Percentiles rank a stretch among this genome's conserved stretches.
Evolutionary conservation across 2,888 invertebrate species (phyloP).

Genomic region (Eutolmus rufibarbis): DNA sequence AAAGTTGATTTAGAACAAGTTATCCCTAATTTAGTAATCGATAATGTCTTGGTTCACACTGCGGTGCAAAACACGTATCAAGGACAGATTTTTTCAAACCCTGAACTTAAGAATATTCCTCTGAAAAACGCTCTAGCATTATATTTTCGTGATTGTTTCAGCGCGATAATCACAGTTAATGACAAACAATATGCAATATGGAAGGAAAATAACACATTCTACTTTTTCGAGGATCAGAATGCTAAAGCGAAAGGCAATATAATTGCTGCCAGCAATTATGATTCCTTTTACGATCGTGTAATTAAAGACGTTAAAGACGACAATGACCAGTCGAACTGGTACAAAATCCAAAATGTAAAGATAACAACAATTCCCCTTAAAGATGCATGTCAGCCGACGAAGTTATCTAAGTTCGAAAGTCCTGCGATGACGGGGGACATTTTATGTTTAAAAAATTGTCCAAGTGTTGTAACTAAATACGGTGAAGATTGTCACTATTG

Average conservation of each 20-base stretch:
- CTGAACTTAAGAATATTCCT: constrained; percentile 43
- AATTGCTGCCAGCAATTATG: not conserved
- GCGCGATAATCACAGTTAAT: constrained; percentile 42
- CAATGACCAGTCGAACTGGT: constrained; percentile 20
- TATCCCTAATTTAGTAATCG: constrained; percentile 47
- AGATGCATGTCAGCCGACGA: constrained; percentile 1
- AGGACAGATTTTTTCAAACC: constrained; percentile 45
- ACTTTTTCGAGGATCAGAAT: constrained; percentile 45
- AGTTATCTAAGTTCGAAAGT: not conserved
- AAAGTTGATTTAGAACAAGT: constrained; percentile 43
- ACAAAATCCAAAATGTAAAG: constrained; percentile 44
- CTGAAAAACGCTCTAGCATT: constrained; percentile 22
- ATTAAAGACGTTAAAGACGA: not conserved
- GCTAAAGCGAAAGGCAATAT: not conserved
- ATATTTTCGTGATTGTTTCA: constrained; percentile 41
- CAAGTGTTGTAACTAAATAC: not conserved
- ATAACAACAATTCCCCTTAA: constrained; percentile 44
- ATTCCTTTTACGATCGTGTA: not conserved
- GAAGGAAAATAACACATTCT: constrained; percentile 47
- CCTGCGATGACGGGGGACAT: not conserved
- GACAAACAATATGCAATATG: constrained; percentile 47
- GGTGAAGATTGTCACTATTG: constrained; percentile 18
- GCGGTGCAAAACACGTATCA: constrained; percentile 44
- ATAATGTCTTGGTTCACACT: constrained; percentile 47
- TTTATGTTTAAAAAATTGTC: not conserved